These are phyloP conservation scores for Procavia capensis DNA, from an alignment of 2,113 vertebrate species.

Conservation along the genomic window DNA sequence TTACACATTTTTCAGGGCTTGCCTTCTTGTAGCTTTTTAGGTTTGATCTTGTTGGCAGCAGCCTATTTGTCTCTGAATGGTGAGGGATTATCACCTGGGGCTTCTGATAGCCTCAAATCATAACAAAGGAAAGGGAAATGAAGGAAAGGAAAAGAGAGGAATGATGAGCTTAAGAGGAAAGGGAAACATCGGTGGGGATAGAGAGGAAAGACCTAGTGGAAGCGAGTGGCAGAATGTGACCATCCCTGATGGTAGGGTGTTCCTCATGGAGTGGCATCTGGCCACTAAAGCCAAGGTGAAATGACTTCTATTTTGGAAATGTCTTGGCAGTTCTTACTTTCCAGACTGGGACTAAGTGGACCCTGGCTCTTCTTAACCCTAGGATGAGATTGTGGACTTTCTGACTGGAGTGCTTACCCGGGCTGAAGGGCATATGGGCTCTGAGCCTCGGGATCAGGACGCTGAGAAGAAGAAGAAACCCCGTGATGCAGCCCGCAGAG, in stretches of 20 bases:
- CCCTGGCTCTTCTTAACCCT: background rate
- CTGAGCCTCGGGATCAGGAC: constrained; percentile 94
- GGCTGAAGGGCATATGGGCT: constrained; percentile 89
- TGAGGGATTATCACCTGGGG: background rate
- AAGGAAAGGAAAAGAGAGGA: background rate
- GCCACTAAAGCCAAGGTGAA: background rate
- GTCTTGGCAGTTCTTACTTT: background rate
- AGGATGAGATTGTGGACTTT: constrained; percentile 99
- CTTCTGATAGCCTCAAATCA: background rate
- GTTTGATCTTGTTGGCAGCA: background rate
- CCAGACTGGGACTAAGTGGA: background rate
- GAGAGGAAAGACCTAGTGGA: too few relatives aligned
- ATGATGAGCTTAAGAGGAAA: background rate
- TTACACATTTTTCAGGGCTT: background rate
- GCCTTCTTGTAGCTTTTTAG: background rate
- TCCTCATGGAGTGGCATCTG: background rate
- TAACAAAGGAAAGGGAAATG: background rate
- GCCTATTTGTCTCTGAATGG: background rate
- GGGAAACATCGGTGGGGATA: too few relatives aligned
- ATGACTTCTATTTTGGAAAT: background rate
- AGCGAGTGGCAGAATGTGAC: background rate
- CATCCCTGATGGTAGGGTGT: accelerated
- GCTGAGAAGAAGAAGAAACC: constrained; percentile 94
- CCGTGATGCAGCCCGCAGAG: constrained; percentile 88
- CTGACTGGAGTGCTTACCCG: constrained; percentile 94